A percentile compares a stretch with the other conserved stretches of the same genome.
phyloP scores from a whole-genome alignment of 2,888 invertebrate species.

The Cylloceria caligata region DNA sequence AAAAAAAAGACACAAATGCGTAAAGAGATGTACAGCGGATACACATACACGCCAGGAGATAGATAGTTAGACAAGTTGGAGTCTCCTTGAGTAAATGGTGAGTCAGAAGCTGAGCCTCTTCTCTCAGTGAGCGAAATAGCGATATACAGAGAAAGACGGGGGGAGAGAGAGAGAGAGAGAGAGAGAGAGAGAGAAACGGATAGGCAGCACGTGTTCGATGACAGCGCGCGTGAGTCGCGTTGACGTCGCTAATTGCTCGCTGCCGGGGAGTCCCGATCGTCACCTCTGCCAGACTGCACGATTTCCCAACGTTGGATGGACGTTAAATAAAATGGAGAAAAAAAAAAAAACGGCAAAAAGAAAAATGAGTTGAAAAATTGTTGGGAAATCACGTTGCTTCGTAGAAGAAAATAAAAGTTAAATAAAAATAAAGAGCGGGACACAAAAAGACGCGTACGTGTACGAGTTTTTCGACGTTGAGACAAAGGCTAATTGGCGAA shows the following conservation, averaged over 20 bases:
- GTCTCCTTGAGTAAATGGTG: constrained; percentile 16
- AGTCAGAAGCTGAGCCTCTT: constrained; percentile 31
- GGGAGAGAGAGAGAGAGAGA: too few relatives aligned
- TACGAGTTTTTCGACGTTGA: constrained; percentile 48
- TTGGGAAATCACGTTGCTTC: not conserved
- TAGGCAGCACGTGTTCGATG: constrained; percentile 36
- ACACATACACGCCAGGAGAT: not conserved
- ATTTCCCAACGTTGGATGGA: constrained; percentile 13
- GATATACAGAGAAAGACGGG: too few relatives aligned
- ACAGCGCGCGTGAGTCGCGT: constrained; percentile 56
- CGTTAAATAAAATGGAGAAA: constrained; percentile 15
- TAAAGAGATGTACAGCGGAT: constrained; percentile 1
- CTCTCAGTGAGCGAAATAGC: constrained; percentile 32
- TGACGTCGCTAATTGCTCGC: constrained; percentile 71
- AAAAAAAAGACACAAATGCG: constrained; percentile 58
- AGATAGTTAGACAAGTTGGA: constrained; percentile 26
- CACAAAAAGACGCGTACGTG: constrained; percentile 22
- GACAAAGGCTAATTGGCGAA: constrained; percentile 63
- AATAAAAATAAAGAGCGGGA: not conserved
- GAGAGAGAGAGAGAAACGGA: not conserved
- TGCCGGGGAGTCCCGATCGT: constrained; percentile 65
- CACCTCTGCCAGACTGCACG: constrained; percentile 15
- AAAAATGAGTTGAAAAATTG: not conserved
- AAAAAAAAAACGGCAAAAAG: constrained; percentile 15
- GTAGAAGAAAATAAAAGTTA: not conserved